Percentiles rank a stretch among this genome's conserved stretches.
phyloP scores from a whole-genome alignment of 64 coral and sea anemone genomes.

The Trachythela sp. region DNA sequence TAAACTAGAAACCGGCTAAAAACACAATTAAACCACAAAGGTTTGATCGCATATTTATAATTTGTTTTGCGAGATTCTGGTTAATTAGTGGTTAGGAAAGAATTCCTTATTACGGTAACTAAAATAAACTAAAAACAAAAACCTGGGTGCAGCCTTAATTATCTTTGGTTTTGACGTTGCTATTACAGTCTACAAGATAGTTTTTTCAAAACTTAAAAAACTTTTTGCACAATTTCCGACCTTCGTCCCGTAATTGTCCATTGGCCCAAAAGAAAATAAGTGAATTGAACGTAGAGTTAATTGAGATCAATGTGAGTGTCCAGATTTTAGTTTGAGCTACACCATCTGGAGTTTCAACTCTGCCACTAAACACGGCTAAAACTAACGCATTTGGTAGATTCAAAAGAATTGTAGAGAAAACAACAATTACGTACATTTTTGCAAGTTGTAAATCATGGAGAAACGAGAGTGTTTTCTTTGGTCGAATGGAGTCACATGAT shows the following conservation, averaged over 20 bases:
- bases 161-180: too few relatives aligned
- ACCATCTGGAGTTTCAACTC: neutral
- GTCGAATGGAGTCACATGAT: neutral
- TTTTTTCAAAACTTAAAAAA: neutral
- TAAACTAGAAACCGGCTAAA: too few relatives aligned
- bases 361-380: neutral
- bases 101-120: too few relatives aligned
- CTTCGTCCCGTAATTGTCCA: neutral
- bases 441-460: neutral
- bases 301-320: neutral
- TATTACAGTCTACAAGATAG: too few relatives aligned
- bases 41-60: too few relatives aligned
- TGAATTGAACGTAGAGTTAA: neutral
- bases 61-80: too few relatives aligned
- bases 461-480: neutral
- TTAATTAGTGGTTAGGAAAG: too few relatives aligned
- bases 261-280: neutral
- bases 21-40: too few relatives aligned
- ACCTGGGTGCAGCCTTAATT: too few relatives aligned
- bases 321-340: neutral
- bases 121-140: too few relatives aligned
- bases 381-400: conserved; percentile 22
- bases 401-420: neutral
- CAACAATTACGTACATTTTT: conserved; percentile 17
- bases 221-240: neutral